phyloP scores from a whole-genome alignment of 2,888 invertebrate genomes.

The Sminthurinus aureus region DNA sequence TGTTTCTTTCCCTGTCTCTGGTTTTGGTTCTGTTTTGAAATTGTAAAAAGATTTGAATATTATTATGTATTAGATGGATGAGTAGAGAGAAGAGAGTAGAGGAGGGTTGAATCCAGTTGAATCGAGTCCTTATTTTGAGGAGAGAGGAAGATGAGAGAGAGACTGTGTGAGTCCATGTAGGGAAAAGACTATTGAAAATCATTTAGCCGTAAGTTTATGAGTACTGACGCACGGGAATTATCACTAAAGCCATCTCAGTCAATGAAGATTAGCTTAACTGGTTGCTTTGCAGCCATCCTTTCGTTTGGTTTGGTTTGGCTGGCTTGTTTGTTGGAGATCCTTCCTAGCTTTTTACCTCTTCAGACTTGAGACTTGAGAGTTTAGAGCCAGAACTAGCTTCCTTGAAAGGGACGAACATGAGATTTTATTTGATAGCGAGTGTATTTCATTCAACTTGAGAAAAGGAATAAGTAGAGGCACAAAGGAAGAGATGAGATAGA shows the following conservation, averaged over 20 bases:
- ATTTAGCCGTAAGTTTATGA: slow-evolving; percentile 59
- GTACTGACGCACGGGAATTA: slow-evolving; percentile 56
- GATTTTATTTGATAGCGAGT: slow-evolving; percentile 47
- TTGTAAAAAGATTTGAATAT: slow-evolving; percentile 30
- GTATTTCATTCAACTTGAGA: slow-evolving; percentile 30
- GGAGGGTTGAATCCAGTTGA: slow-evolving; percentile 33
- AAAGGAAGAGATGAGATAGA: not conserved
- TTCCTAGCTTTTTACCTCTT: too few relatives aligned
- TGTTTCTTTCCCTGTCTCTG: too few relatives aligned
- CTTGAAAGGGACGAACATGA: slow-evolving; percentile 48
- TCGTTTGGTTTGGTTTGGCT: not conserved
- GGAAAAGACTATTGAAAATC: slow-evolving; percentile 56
- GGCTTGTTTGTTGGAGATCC: too few relatives aligned
- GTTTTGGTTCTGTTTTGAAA: too few relatives aligned
- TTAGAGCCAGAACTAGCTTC: not conserved
- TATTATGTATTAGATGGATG: not conserved
- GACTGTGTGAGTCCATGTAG: slow-evolving; percentile 51
- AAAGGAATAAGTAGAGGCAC: not conserved
- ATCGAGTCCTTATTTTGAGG: slow-evolving; percentile 16
- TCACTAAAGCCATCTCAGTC: slow-evolving; percentile 52
- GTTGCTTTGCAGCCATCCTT: not conserved
- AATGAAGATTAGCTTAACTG: slow-evolving; percentile 49
- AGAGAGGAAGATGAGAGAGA: slow-evolving; percentile 28
- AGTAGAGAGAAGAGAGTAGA: not conserved
- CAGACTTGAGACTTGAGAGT: too few relatives aligned